phyloP scores from a whole-genome alignment of 2,888 invertebrate species.

The Cephus sareptanus region DNA sequence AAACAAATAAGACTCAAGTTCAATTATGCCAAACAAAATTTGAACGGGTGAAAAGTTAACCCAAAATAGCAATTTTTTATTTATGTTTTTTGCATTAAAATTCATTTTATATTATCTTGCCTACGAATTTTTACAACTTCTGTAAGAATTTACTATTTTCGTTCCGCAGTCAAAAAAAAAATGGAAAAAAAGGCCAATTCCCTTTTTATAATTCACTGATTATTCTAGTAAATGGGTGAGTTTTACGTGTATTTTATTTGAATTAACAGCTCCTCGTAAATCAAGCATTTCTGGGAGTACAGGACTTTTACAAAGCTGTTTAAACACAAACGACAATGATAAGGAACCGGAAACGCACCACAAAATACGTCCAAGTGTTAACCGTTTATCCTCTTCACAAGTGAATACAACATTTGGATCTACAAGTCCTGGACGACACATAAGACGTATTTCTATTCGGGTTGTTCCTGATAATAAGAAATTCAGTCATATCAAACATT shows the following conservation, averaged over 20 bases:
- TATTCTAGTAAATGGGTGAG: slow-evolving; percentile 69
- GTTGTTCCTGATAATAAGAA: slow-evolving; percentile 47
- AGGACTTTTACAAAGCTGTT: slow-evolving; percentile 50
- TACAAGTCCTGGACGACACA: slow-evolving; percentile 34
- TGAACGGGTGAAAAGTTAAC: slow-evolving; percentile 33
- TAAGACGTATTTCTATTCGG: slow-evolving; percentile 44
- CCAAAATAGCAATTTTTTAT: slow-evolving; percentile 21
- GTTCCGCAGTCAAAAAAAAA: slow-evolving; percentile 7
- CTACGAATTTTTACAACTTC: not conserved
- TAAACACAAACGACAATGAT: slow-evolving; percentile 33
- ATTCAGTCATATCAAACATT: slow-evolving; percentile 34
- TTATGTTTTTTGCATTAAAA: slow-evolving; percentile 19
- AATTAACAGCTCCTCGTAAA: not conserved
- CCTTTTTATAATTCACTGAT: slow-evolving; percentile 8
- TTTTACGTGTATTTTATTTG: slow-evolving; percentile 69
- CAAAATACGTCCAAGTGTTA: slow-evolving; percentile 8
- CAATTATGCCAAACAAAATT: slow-evolving; percentile 32
- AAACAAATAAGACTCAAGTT: not conserved
- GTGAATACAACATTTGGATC: slow-evolving; percentile 20
- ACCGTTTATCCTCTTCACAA: not conserved
- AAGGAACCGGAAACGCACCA: slow-evolving; percentile 24
- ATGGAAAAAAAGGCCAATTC: slow-evolving; percentile 12
- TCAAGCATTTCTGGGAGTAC: not conserved
- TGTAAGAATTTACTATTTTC: not conserved
- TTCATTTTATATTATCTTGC: slow-evolving; percentile 3